Conservation (phyloP, 2,797 vertebrate species). For the Toxotes lorentzi region DNA sequence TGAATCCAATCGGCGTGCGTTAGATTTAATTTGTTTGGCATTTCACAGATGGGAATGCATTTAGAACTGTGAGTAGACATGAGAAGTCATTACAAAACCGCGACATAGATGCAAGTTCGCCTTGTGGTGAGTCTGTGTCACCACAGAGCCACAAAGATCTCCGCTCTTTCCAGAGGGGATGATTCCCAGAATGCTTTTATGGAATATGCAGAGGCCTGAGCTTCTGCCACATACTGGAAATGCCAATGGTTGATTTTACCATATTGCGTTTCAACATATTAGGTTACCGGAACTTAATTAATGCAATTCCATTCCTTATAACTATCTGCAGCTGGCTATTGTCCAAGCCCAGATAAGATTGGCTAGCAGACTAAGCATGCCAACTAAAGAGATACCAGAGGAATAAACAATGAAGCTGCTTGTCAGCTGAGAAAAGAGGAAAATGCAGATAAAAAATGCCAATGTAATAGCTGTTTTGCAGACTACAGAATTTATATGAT, state of each 20-base stretch:
- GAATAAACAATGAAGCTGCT: constrained; percentile 74
- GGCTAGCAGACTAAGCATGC: constrained; percentile 58
- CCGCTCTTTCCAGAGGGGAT: constrained; percentile 65
- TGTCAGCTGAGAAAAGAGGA: constrained; percentile 56
- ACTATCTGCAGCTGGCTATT: constrained; percentile 77
- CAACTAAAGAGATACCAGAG: constrained; percentile 61
- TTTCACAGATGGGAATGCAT: constrained; percentile 86
- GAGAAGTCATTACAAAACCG: constrained; percentile 80
- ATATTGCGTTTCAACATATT: constrained; percentile 82
- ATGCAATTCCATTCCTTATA: constrained; percentile 78
- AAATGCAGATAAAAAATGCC: constrained; percentile 52
- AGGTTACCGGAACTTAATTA: constrained; percentile 82
- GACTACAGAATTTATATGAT: constrained; percentile 47
- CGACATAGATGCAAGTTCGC: constrained; percentile 70
- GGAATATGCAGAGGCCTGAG: constrained; percentile 67
- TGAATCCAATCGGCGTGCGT: constrained; percentile 83
- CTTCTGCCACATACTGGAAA: constrained; percentile 75
- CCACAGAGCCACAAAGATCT: constrained; percentile 75
- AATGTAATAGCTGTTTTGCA: constrained; percentile 40
- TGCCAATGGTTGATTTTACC: constrained; percentile 80
- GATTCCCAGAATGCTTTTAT: constrained; percentile 78
- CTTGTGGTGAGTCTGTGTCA: constrained; percentile 73
- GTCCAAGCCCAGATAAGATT: constrained; percentile 78
- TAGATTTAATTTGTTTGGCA: constrained; percentile 88
- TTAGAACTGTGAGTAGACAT: constrained; percentile 80